Evolutionary conservation across 2,797 vertebrate genomes (phyloP).

Genomic region (Bradypus variegatus): DNA sequence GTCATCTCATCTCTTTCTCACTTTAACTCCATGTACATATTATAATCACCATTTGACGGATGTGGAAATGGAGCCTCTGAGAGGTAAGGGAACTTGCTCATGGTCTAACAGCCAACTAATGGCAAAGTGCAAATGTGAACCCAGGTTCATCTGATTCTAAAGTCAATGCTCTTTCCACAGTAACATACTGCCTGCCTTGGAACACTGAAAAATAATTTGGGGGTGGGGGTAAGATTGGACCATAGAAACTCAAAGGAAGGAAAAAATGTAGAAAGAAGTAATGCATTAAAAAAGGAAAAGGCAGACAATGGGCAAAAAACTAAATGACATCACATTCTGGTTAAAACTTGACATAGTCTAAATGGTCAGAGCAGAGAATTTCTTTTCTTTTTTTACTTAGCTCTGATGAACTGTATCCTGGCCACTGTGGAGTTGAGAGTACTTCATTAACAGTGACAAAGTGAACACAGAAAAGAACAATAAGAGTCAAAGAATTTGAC

Average conservation of each 20-base stretch:
- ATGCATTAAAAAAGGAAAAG: slow-evolving; percentile 6
- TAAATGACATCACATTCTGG: not conserved
- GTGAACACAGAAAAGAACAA: not conserved
- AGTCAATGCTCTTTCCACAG: not conserved
- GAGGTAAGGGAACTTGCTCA: not conserved
- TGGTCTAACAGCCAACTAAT: not conserved
- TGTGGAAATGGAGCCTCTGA: not conserved
- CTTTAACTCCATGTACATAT: not conserved
- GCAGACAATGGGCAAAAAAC: not conserved
- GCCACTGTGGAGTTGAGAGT: not conserved
- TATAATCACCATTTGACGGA: not conserved
- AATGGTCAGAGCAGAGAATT: not conserved
- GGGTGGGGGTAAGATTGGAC: slow-evolving; percentile 2
- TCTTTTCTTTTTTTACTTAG: not conserved
- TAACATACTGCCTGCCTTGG: not conserved
- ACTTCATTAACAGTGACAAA: not conserved
- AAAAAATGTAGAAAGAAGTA: not conserved
- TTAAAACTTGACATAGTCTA: not conserved
- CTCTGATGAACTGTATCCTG: not conserved
- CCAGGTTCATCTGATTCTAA: not conserved
- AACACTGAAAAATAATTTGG: not conserved
- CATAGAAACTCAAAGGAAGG: not conserved
- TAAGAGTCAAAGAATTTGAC: not conserved
- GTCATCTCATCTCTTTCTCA: not conserved
- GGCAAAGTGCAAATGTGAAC: not conserved